Percentiles rank a stretch among this genome's conserved stretches.
These are phyloP conservation scores for Geococcyx californianus DNA, from an alignment of 2,113 vertebrate genomes.

Conservation along the genomic window DNA sequence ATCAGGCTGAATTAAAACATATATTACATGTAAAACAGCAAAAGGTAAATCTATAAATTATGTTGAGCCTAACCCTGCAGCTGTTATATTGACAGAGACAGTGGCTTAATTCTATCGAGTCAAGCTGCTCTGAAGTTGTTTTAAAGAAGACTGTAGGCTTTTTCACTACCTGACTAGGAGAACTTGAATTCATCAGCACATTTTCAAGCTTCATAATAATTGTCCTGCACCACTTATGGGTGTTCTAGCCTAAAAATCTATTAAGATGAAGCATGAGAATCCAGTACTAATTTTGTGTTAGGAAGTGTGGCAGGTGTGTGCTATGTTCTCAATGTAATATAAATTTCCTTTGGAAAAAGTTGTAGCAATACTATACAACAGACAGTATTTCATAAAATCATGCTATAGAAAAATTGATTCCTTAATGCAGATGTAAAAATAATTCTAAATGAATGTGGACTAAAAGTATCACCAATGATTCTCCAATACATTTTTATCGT, in stretches of 20 bases:
- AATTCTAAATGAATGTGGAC: neutral
- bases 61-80: neutral
- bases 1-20: neutral
- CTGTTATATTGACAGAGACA: neutral
- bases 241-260: neutral
- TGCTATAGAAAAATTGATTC: neutral
- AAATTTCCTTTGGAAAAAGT: neutral
- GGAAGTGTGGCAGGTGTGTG: neutral
- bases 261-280: neutral
- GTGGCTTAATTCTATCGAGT: neutral
- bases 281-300: neutral
- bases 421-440: neutral
- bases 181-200: neutral
- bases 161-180: neutral
- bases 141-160: neutral
- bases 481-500: neutral
- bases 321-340: neutral
- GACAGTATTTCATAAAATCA: neutral
- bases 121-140: neutral
- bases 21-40: neutral
- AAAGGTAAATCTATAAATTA: neutral
- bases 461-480: neutral
- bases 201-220: neutral
- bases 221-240: neutral
- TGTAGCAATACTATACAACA: neutral